Base-by-base conservation (phyloP, 2,888 invertebrate species). In the Ophion ellenae region DNA sequence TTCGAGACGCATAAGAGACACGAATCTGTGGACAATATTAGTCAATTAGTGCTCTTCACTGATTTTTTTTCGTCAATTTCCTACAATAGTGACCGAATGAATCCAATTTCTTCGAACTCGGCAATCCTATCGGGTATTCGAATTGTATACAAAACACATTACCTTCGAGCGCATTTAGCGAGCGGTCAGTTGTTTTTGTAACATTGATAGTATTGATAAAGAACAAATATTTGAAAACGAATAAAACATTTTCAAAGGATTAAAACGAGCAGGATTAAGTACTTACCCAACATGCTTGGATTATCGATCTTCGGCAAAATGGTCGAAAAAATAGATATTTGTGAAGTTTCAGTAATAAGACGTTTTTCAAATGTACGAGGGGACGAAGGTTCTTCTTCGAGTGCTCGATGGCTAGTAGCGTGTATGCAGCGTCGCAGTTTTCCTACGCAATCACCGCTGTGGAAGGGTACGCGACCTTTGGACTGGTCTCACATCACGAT, bases 271-370 rank as follows among this genome's bases (percentile, higher is more conserved):
- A 53, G 47, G n/a, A 32, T 53, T 32, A 4, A 53, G 28, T 76
- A 28, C 75, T 76, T 53, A 76, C 75, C 66, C 64, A 64, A 76
- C 75, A 53, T 53, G 17, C 0, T 53, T 53, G 53, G 17, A 76
- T 76, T n/a, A 28, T 76, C 32, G 75, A 64, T 66, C 3, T 32
- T n/a, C 17, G 20, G n/a, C 14, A 36, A 11, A 11, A 32, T 20
- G n/a, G n/a, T 28, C 9, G 5, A 53, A 64, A 64, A 66, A 14
- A 64, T 11, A 64, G 7, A 32, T 10, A 10, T 5, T 17, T 32
- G 28, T 6, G 14, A 53, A 53, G 14, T 17, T 28, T 2, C 2
- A 32, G 3, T 1, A 28, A 53, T 24, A 10, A 11, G 11, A 45
- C 40, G 28, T 32, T 70, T 9, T 70, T 70, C 45, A 59, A 63